Conservation (phyloP, 2,888 invertebrate species). For the Euproctis similis region DNA sequence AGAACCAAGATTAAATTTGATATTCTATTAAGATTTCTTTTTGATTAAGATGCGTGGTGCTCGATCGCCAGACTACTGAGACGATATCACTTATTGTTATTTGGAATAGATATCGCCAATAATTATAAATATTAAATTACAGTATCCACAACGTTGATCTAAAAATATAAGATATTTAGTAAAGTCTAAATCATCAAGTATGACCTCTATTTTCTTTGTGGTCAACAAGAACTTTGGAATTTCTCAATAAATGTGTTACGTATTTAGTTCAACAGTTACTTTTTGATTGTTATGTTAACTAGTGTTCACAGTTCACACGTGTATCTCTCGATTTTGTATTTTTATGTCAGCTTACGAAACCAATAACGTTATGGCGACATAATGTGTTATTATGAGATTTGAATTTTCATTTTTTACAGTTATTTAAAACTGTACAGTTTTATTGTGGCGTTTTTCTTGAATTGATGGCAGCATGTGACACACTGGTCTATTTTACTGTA, state of each 20-base stretch:
- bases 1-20: too few relatives aligned
- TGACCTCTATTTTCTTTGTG: background rate
- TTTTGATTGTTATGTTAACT: conserved; percentile 45
- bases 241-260: conserved; percentile 37
- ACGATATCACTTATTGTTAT: too few relatives aligned
- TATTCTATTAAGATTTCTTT: too few relatives aligned
- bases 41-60: too few relatives aligned
- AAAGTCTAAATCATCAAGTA: too few relatives aligned
- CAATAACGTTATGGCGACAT: conserved; percentile 27
- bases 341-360: conserved; percentile 20
- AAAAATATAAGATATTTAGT: too few relatives aligned
- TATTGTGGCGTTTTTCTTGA: conserved; percentile 9
- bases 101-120: too few relatives aligned
- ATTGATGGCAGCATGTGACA: conserved; percentile 14
- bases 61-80: too few relatives aligned
- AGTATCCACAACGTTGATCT: too few relatives aligned
- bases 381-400: conserved; percentile 13
- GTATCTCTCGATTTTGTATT: conserved; percentile 11
- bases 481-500: conserved; percentile 14
- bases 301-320: conserved; percentile 23
- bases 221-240: conserved; percentile 20
- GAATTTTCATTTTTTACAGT: conserved; percentile 19
- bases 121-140: too few relatives aligned
- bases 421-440: conserved; percentile 11
- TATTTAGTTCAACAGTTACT: conserved; percentile 45